Conservation (phyloP, 2,113 vertebrate genomes). For the Pimephales promelas region DNA sequence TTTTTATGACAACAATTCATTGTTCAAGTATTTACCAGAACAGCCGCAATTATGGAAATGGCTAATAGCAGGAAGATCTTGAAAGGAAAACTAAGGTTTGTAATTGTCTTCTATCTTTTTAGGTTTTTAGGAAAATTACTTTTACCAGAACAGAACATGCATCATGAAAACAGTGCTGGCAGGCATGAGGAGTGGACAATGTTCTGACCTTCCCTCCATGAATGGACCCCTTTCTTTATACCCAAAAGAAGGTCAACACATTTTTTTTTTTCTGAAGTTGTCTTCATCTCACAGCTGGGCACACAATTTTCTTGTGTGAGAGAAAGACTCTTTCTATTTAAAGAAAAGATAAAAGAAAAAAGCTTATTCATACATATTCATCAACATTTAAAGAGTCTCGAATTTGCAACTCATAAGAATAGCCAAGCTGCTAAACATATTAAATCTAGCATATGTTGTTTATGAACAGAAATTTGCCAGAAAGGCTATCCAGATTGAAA, state of each 20-base stretch:
- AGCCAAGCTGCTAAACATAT: constrained; percentile 52
- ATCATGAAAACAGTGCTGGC: constrained; percentile 40
- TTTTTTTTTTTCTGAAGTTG: neutral
- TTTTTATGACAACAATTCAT: neutral
- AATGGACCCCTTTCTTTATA: neutral
- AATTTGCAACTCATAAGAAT: constrained; percentile 18
- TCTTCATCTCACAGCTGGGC: neutral
- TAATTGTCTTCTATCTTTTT: constrained; percentile 59
- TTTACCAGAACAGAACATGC: constrained; percentile 49
- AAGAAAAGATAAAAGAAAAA: neutral
- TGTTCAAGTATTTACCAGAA: constrained; percentile 51
- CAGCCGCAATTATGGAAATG: constrained; percentile 53
- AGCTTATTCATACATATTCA: constrained; percentile 1
- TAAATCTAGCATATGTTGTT: constrained; percentile 32
- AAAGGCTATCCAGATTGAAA: neutral
- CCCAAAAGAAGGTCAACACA: constrained; percentile 3
- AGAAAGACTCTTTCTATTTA: neutral
- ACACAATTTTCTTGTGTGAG: neutral
- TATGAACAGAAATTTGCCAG: constrained; percentile 35
- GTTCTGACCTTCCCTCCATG: neutral
- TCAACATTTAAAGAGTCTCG: neutral
- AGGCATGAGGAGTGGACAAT: neutral
- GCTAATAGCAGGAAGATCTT: constrained; percentile 62
- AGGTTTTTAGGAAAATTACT: constrained; percentile 54
- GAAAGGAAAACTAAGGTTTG: constrained; percentile 48